Percentiles rank a stretch among this genome's conserved stretches.
These are phyloP conservation scores for Gymnogyps californianus DNA, from an alignment of 2,113 vertebrate species.

Conservation along the genomic window DNA sequence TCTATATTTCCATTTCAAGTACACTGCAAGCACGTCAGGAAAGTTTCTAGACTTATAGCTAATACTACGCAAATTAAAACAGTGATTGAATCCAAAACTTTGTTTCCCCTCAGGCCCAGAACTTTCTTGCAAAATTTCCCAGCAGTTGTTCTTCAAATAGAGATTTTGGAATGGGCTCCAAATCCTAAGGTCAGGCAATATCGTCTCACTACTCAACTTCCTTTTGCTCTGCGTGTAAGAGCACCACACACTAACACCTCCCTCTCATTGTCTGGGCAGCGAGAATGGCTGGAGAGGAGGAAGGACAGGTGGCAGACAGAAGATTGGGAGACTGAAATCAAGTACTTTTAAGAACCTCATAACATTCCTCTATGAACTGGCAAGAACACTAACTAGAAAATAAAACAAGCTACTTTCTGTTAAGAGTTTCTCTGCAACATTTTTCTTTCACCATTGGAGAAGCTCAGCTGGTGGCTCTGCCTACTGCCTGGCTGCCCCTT, in stretches of 20 bases:
- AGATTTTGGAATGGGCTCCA: background rate
- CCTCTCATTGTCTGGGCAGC: background rate
- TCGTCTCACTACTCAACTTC: background rate
- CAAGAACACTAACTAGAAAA: background rate
- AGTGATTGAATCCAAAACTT: background rate
- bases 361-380: background rate
- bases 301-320: background rate
- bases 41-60: background rate
- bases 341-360: background rate
- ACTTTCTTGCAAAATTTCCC: background rate
- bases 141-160: background rate
- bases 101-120: background rate
- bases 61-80: background rate
- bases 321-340: background rate
- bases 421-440: background rate
- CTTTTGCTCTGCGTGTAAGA: background rate
- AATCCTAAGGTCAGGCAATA: background rate
- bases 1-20: background rate
- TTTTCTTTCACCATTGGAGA: background rate
- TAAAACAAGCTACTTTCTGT: background rate
- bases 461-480: background rate
- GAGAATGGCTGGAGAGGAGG: background rate
- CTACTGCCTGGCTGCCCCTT: background rate
- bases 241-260: background rate
- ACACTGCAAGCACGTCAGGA: background rate